phyloP scores from a whole-genome alignment of 2,113 vertebrate genomes.

The Sylvilagus bachmani region DNA sequence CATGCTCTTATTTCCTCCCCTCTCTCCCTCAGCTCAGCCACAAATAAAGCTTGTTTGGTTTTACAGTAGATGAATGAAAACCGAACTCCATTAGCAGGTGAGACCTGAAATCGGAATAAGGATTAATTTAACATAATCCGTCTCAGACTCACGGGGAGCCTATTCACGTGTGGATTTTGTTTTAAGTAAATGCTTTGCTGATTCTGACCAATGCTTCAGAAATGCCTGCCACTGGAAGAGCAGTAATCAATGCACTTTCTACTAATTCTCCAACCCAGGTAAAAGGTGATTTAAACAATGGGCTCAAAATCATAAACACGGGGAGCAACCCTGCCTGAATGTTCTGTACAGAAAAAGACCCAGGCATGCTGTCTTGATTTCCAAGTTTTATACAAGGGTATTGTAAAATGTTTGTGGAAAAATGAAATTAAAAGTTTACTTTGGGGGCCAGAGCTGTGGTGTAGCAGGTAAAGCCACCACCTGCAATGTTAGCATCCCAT shows the following conservation, averaged over 20 bases:
- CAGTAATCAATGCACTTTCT: background rate
- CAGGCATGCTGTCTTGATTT: background rate
- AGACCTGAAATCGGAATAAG: conserved; percentile 24
- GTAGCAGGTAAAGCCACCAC: no score
- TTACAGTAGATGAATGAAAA: conserved; percentile 47
- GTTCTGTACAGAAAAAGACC: background rate
- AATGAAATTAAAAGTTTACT: no score
- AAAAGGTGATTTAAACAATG: background rate
- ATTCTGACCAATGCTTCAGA: background rate
- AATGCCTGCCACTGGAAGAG: background rate
- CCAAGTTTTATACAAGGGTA: background rate
- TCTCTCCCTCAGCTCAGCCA: background rate
- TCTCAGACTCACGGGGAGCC: background rate
- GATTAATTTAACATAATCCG: background rate
- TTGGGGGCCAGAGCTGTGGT: no score
- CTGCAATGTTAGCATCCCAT: no score
- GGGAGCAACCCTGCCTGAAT: background rate
- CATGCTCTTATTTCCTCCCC: conserved; percentile 17
- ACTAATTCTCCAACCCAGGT: background rate
- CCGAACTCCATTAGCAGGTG: conserved; percentile 36
- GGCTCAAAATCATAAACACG: background rate
- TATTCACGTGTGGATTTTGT: background rate
- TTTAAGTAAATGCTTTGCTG: conserved; percentile 6
- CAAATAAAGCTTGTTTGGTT: conserved; percentile 27
- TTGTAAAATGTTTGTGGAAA: no score